A percentile compares a stretch with the other conserved stretches of the same genome.
Conservation (phyloP, 2,113 vertebrate genomes). For the Alligator mississippiensis region DNA sequence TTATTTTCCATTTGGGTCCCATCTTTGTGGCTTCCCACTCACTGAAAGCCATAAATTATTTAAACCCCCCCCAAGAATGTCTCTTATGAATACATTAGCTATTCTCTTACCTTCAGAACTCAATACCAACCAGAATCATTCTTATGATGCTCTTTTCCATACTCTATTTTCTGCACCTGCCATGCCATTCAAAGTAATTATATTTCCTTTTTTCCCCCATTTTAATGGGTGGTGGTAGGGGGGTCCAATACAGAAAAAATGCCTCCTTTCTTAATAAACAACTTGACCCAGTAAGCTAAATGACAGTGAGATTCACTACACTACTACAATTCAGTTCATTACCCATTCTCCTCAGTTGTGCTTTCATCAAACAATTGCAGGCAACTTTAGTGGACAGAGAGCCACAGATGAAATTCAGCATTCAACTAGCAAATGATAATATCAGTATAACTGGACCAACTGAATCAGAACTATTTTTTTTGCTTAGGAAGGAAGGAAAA, state of each 20-base stretch:
- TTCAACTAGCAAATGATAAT: neutral
- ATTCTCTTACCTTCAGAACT: slow-evolving; percentile 56
- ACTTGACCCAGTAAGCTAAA: neutral
- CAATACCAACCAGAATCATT: slow-evolving; percentile 57
- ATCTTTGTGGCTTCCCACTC: slow-evolving; percentile 37
- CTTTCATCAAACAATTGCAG: neutral
- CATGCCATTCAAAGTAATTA: slow-evolving; percentile 8
- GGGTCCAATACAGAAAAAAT: neutral
- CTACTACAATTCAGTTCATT: neutral
- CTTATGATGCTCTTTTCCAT: slow-evolving; percentile 57
- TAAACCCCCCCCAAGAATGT: slow-evolving; percentile 50
- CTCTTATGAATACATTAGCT: slow-evolving; percentile 58
- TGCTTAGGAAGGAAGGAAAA: neutral
- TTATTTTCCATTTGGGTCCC: slow-evolving; percentile 27
- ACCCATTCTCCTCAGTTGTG: neutral
- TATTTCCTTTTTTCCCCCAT: neutral
- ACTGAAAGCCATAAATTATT: slow-evolving; percentile 60
- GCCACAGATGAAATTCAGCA: neutral
- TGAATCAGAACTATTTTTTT: neutral
- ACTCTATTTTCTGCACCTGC: slow-evolving; percentile 45
- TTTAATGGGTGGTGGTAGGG: neutral
- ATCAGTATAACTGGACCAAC: no score
- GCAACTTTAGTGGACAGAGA: neutral
- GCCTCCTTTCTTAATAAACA: neutral
- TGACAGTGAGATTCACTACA: neutral